Base-by-base conservation (phyloP, 35 echinoderm and acorn worm genomes). In the Chiridota heheva region DNA sequence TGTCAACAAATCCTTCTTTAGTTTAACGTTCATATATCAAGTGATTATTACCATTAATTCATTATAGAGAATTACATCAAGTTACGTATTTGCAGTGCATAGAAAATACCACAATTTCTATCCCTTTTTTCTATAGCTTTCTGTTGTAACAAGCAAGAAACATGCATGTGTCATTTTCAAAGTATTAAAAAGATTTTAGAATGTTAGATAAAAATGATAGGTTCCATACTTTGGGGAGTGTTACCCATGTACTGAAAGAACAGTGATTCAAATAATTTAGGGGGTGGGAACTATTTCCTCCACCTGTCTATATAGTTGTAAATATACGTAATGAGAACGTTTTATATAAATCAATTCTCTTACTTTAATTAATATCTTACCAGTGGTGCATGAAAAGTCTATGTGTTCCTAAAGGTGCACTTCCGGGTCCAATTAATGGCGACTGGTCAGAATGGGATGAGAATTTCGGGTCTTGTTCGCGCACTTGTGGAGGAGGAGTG, bases 401-500 rank as follows among this genome's bases (percentile, higher is more conserved):
- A 4, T 90, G 88, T 70, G 70, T 76, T 35, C 28, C 0, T 0
- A 51, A 34, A 58, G 80, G 64, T 2, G 5, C 55, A 25, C 44
- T 70, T 6, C 61, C 70, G 8, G 45, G 30, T 4, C 29, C 70
- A 4, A 57, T 90, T 42, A 36, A 90, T 37, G 88, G 88, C 24
- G 88, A 81, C 47, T 90, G 80, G 80, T 90, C 88, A 0, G 81
- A 47, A 0, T 90, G 69, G 81, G 88, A 82, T 20, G 15, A 30
- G 15, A 44, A 34, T 1, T 90, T 70, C 45, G 71, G 67, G 7
- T 38, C 73, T 4, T 90, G 88, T 47, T 90, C 88, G 1, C 69
- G 88, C 33, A 82, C 88, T 0, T 90, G 88, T 40, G 88, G 88
- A 7, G 88, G 88, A 24, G 88, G 88, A 72, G 81, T 84, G 40